phyloP scores from a whole-genome alignment of 2,888 invertebrate genomes.

The Diachrysia chrysitis region DNA sequence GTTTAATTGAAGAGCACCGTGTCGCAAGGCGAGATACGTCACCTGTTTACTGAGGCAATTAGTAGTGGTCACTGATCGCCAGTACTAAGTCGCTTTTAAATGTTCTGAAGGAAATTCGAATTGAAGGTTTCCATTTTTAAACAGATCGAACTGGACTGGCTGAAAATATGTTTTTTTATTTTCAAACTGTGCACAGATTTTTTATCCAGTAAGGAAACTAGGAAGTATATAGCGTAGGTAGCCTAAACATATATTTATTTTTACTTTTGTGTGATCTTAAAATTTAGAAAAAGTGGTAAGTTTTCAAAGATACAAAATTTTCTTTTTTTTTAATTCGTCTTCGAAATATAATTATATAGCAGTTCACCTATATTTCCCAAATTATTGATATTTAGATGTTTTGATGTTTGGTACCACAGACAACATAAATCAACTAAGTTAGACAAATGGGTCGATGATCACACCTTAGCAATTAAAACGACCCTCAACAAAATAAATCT shows the following conservation, averaged over 20 bases:
- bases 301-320: no score
- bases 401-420: no score
- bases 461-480: slow-evolving; percentile 80
- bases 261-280: no score
- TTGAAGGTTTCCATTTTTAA: slow-evolving; percentile 3
- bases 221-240: no score
- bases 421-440: not conserved
- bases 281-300: no score
- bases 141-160: not conserved
- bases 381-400: no score
- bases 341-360: no score
- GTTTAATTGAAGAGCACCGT: slow-evolving; percentile 68
- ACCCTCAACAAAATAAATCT: slow-evolving; percentile 54
- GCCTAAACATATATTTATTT: no score
- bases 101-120: slow-evolving; percentile 17
- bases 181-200: not conserved
- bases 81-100: slow-evolving; percentile 36
- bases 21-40: slow-evolving; percentile 50
- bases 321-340: no score
- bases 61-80: slow-evolving; percentile 58
- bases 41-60: slow-evolving; percentile 59
- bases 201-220: not conserved
- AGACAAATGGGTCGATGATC: slow-evolving; percentile 34
- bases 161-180: not conserved
- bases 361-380: no score